A percentile compares a stretch with the other conserved stretches of the same genome.
Evolutionary conservation across 2,797 vertebrate genomes (phyloP).

Genomic region (Sebastes goodei): DNA sequence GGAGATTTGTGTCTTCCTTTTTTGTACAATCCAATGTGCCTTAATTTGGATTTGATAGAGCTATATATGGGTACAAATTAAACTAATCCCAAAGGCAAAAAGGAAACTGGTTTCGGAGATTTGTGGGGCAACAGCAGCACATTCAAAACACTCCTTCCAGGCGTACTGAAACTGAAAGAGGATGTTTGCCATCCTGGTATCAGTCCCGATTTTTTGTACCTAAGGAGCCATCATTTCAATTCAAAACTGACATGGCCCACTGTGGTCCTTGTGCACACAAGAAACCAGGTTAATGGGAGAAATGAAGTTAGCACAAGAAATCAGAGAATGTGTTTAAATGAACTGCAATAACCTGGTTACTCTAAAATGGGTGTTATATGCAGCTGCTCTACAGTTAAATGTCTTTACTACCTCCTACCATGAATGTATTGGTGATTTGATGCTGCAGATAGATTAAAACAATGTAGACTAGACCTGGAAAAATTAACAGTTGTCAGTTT

Average conservation of each 20-base stretch:
- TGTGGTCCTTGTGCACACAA: background rate
- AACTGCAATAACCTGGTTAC: background rate
- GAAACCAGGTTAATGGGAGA: background rate
- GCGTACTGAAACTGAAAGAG: background rate
- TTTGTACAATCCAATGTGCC: background rate
- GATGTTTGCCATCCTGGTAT: background rate
- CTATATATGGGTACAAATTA: conserved; percentile 23
- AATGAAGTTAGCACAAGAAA: background rate
- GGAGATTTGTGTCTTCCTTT: background rate
- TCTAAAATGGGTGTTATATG: background rate
- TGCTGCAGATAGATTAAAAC: background rate
- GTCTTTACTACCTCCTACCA: background rate
- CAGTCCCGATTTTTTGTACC: background rate
- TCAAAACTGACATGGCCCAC: background rate
- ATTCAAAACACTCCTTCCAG: background rate
- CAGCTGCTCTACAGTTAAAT: background rate
- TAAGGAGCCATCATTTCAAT: background rate
- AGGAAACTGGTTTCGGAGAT: conserved; percentile 23
- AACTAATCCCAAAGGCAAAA: conserved; percentile 6
- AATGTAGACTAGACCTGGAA: background rate
- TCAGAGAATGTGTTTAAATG: background rate
- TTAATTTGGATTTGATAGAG: conserved; percentile 8
- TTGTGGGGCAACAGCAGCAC: conserved; percentile 3
- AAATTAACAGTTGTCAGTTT: background rate
- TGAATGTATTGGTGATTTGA: background rate